These are phyloP conservation scores for Diabrotica virgifera DNA, from an alignment of 1,140 invertebrate genomes.

Conservation along the genomic window DNA sequence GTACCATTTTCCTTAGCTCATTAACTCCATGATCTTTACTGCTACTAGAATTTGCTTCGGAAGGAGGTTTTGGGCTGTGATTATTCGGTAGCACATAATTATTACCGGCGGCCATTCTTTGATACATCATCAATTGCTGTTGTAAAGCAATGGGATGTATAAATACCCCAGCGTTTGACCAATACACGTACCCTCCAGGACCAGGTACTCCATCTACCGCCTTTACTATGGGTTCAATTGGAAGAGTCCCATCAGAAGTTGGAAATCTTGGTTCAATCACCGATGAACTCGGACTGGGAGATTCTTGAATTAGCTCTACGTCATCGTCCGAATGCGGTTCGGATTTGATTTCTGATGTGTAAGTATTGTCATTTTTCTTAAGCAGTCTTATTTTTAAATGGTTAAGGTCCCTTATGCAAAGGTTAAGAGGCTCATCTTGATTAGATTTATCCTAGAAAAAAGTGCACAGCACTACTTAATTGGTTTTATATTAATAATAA, in stretches of 20 bases:
- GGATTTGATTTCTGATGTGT: slow-evolving; percentile 55
- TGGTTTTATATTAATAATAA: too few relatives aligned
- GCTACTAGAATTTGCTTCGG: neutral
- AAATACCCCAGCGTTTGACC: slow-evolving; percentile 67
- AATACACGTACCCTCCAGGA: slow-evolving; percentile 56
- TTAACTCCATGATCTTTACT: slow-evolving; percentile 14
- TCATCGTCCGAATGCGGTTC: slow-evolving; percentile 57
- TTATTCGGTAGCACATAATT: slow-evolving; percentile 40
- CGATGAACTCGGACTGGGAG: slow-evolving; percentile 44
- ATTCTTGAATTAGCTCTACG: slow-evolving; percentile 55
- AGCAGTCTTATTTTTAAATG: slow-evolving; percentile 62
- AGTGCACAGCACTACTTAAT: too few relatives aligned
- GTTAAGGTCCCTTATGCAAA: slow-evolving; percentile 73
- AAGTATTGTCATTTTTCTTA: slow-evolving; percentile 60
- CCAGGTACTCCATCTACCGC: slow-evolving; percentile 32
- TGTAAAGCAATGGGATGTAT: slow-evolving; percentile 70
- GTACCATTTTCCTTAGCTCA: slow-evolving; percentile 37
- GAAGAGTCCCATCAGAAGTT: slow-evolving; percentile 23
- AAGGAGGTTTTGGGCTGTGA: slow-evolving; percentile 33
- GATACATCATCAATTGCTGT: slow-evolving; percentile 70
- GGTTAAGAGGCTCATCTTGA: slow-evolving; percentile 75
- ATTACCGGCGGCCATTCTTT: slow-evolving; percentile 60
- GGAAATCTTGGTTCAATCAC: slow-evolving; percentile 35
- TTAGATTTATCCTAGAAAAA: slow-evolving; percentile 23
- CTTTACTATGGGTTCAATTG: slow-evolving; percentile 24